A percentile compares a stretch with the other conserved stretches of the same genome.
Conservation (phyloP, 1,140 invertebrate species). For the Caenorhabditis remanei region DNA sequence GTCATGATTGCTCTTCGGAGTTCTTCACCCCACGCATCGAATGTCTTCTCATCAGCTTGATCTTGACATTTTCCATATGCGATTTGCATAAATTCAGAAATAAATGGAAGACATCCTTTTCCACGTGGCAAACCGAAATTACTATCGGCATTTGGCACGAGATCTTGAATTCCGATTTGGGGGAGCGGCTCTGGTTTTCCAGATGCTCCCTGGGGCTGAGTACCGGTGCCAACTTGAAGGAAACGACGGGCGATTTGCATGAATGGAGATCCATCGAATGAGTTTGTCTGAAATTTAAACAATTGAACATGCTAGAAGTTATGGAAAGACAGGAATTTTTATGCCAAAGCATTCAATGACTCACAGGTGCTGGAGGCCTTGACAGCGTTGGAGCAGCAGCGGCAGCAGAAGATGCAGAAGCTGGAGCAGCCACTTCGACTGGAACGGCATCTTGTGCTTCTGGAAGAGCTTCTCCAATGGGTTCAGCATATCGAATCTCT, state of each 20-base stretch:
- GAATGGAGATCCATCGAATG: conserved; percentile 52
- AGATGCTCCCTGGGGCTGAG: neutral
- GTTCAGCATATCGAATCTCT: conserved; percentile 30
- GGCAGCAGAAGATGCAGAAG: conserved; percentile 5
- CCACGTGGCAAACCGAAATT: conserved; percentile 75
- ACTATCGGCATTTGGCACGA: conserved; percentile 71
- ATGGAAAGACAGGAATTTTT: neutral
- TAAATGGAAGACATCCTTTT: conserved; percentile 75
- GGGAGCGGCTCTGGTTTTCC: conserved; percentile 65
- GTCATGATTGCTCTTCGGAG: conserved; percentile 72
- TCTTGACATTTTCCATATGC: conserved; percentile 77
- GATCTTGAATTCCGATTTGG: conserved; percentile 67
- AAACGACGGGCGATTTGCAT: conserved; percentile 69
- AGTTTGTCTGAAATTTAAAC: conserved; percentile 11
- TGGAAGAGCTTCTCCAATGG: neutral
- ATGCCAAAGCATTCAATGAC: neutral
- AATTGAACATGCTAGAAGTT: neutral
- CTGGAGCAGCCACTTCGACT: conserved; percentile 37
- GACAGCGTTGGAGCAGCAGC: neutral
- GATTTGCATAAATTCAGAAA: conserved; percentile 77
- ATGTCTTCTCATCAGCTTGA: conserved; percentile 73
- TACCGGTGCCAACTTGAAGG: conserved; percentile 64
- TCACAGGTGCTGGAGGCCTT: conserved; percentile 11
- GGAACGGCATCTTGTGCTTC: conserved; percentile 17
- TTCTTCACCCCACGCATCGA: conserved; percentile 76